Conservation (phyloP, 2,797 vertebrate species). For the Cichlasoma orientale region DNA sequence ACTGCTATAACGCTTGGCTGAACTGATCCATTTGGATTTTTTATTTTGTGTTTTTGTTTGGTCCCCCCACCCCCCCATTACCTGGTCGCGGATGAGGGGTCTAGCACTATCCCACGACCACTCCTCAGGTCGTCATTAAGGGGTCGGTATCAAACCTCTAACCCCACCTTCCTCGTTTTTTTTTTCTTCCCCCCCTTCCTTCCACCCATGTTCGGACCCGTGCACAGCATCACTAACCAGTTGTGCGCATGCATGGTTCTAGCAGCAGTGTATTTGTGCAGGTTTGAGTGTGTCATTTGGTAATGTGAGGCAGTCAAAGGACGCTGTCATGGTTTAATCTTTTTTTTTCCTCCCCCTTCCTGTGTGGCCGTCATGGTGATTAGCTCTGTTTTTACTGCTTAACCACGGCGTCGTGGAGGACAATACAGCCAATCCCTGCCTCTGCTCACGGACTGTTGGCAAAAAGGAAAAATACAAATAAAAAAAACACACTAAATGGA, state of each 20-base stretch:
- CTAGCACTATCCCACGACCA: constrained; percentile 41
- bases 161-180: constrained; percentile 46
- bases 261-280: constrained; percentile 33
- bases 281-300: background rate
- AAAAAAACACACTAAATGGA: constrained; percentile 45
- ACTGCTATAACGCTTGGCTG: constrained; percentile 28
- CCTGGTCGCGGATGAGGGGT: constrained; percentile 38
- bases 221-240: constrained; percentile 2
- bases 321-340: constrained; percentile 9
- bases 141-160: constrained; percentile 53
- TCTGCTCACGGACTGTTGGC: constrained; percentile 54
- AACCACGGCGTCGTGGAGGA: constrained; percentile 42
- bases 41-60: background rate
- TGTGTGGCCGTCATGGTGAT: constrained; percentile 40
- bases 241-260: constrained; percentile 22
- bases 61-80: background rate
- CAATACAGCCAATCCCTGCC: constrained; percentile 58
- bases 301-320: constrained; percentile 22
- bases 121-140: constrained; percentile 67
- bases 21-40: constrained; percentile 28
- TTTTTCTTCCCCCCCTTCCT: background rate
- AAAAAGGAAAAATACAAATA: background rate
- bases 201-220: constrained; percentile 6
- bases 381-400: constrained; percentile 41
- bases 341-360: background rate